Evolutionary conservation across 2,113 vertebrate genomes (phyloP).

Genomic region (Colaptes auratus): DNA sequence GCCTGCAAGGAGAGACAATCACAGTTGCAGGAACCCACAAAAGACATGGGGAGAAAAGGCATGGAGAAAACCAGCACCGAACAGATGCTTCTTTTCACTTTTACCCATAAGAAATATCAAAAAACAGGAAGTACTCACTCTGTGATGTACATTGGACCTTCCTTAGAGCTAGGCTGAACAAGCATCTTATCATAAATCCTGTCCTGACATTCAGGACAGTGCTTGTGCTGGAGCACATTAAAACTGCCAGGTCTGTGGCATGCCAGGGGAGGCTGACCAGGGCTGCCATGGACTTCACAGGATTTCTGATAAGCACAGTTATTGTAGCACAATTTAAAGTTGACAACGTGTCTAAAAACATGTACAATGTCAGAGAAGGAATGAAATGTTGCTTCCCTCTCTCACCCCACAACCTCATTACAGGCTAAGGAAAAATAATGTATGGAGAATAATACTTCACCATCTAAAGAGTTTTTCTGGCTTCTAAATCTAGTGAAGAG

Average conservation of each 20-base stretch:
- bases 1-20: background rate
- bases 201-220: background rate
- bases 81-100: background rate
- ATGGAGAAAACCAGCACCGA: background rate
- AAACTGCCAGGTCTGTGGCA: background rate
- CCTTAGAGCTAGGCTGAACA: background rate
- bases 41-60: background rate
- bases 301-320: background rate
- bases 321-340: constrained; percentile 2
- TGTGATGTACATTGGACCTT: background rate
- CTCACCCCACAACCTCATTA: constrained; percentile 36
- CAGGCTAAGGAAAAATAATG: constrained; percentile 54
- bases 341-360: background rate
- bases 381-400: constrained; percentile 47
- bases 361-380: constrained; percentile 23
- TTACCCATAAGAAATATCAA: background rate
- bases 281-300: background rate
- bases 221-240: background rate
- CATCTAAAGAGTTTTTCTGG: constrained; percentile 54
- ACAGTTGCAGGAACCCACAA: background rate
- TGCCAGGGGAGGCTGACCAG: background rate
- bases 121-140: background rate
- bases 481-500: constrained; percentile 69
- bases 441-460: constrained; percentile 63
- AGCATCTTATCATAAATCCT: background rate